phyloP scores from a whole-genome alignment of 2,888 invertebrate species.

The Nasonovia ribisnigri region DNA sequence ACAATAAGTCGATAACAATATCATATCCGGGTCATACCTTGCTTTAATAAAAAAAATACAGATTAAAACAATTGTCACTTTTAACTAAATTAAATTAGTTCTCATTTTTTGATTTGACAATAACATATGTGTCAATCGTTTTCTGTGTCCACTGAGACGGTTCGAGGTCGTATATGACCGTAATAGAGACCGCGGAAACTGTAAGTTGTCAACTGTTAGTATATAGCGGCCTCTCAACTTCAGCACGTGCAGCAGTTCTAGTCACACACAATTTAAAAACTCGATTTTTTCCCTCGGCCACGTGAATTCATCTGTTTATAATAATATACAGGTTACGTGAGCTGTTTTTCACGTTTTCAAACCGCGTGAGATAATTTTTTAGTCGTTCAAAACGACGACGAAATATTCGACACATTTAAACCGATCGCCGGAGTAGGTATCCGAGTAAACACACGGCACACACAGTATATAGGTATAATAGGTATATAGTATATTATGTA shows the following conservation, averaged over 20 bases:
- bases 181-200: neutral
- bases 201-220: neutral
- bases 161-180: neutral
- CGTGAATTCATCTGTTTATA: neutral
- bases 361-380: neutral
- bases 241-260: neutral
- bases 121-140: neutral
- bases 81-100: neutral
- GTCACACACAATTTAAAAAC: neutral
- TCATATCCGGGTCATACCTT: too few relatives aligned
- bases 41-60: neutral
- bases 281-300: neutral
- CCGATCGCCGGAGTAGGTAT: neutral
- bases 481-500: neutral
- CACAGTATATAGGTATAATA: neutral
- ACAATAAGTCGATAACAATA: neutral
- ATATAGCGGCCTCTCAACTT: neutral
- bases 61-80: neutral
- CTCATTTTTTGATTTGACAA: neutral
- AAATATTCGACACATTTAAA: neutral
- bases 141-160: neutral
- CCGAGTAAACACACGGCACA: neutral
- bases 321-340: neutral
- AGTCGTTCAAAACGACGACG: neutral
- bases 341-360: neutral